Base-by-base conservation (phyloP, 1,140 invertebrate species). In the Drosophila nebulosa region DNA sequence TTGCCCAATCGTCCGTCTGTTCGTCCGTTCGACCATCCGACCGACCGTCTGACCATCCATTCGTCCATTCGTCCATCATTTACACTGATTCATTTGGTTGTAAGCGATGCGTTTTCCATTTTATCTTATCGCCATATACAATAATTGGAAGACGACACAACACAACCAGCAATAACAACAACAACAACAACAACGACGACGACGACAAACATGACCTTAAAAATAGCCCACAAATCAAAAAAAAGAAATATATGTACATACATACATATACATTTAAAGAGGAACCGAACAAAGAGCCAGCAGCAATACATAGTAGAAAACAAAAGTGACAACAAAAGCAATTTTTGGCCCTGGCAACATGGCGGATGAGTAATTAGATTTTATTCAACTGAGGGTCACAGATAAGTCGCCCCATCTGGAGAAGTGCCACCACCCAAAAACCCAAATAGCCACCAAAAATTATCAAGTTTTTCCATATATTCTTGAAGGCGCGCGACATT, bases 111-210 rank as follows among this genome's bases (percentile, higher is more conserved):
- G 39, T 73, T 73, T 73, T 73, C 70, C 63, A 74, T 77, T 73
- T 77, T 84, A 84, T 84, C 80, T 84, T 86, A 84, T 84, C 80
- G 81, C 26, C 69, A 63, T 21, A 10, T 46, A 46, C 39, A 46
- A 88, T 77, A 74, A 86, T 86, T 79, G 78, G 53, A 70, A 80
- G 63, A 65, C 55, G 32, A 60, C 50, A 75, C 16, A 50, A 32
- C n/a, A n/a, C n/a, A n/a, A n/a, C n/a, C n/a, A n/a, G n/a, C n/a
- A n/a, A n/a, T n/a, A n/a, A n/a, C n/a, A n/a, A 16, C 24, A 24
- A 24, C 24, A 24, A 24, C 24, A 24, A 32, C 30, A 32, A 46
- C 16, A 14, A 42, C 4, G 1, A 14, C 39, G 21, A 24, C 46
- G 12, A 32, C 14, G 30, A n/a, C 63, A 32, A 21, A 62, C 16